Evolutionary conservation across 2,888 invertebrate genomes (phyloP), one percentile per base, ranked within the genome.

Genomic region (Caenorhabditis sp.): DNA sequence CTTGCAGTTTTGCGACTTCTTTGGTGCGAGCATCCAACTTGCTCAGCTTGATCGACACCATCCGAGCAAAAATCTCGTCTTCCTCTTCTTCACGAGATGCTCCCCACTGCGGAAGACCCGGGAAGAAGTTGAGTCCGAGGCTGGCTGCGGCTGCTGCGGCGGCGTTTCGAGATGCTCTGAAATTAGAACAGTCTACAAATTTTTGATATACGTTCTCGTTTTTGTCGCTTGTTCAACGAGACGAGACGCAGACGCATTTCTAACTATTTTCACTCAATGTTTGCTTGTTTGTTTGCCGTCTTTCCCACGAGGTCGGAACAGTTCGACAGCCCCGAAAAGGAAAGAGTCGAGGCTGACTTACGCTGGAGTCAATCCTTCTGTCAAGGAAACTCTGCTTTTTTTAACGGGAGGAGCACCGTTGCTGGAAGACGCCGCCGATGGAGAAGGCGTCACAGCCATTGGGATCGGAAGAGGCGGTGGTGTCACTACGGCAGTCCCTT

Each of bases 21-120:
- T 78, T 78, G 46, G 72, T 78, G 20, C 73, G 30, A 1, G 68
- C 56, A 8, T 78, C 78, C 48, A 78, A 24, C 48, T 78, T 78
- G 32, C 68, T 63, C 50, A 78, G 26, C 22, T 73, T 78, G 8
- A 78, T 43, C n/a, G 73, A 59, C 26, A 78, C 68, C 78, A 78
- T 73, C 39, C 72, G 37, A 2, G 68, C 81, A 41, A 81, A 81
- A 37, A 79, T 79, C 37, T 81, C 79, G 48, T 81, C 81, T 65
- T 81, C 81, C 26, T 81, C 79, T 30, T 81, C 81, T 22, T 77
- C 79, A n/a, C 75, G 56, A 2, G 66, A 61, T 7, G 52, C 48
- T 26, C 41, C 56, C 74, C 74, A 74, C 26, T 55, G 58, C 2
- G 58, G 32, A 17, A 68, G 52, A 6, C 58, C 52, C 13, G 68